Evolutionary conservation across 2,888 invertebrate species (phyloP), one percentile per base, ranked within the genome.

Genomic region (Cataglyphis cursor): DNA sequence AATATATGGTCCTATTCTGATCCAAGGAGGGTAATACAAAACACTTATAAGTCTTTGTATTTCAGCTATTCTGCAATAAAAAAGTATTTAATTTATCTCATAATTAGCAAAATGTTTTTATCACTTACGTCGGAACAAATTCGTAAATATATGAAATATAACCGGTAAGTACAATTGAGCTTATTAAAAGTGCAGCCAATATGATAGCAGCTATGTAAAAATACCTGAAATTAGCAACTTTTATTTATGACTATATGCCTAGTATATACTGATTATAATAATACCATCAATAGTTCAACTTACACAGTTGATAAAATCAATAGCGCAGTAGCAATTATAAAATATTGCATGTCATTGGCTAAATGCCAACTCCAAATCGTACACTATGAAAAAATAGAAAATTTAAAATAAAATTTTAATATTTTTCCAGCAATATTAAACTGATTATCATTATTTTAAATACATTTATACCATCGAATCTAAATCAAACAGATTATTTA

Each of bases 361-460:
- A 96, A 89, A 86, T 95, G 96, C 95, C 95, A 96, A 61, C 95
- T 95, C 96, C 96, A 96, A 38, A 95, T 94, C 86, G 96, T 88
- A 74, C 96, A 96, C 95, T 95, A 87, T 4, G 87, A 90, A 0
- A 28, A 31, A 83, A 38, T 12, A 28, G 15, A 15, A 31, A 4
- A 10, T 24, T 15, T 1, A 12, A 10, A 44, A 28, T 12, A 35
- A 44, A 6, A 66, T 65, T 21, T 38, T 6, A 18, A 18, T 48
- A 48, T 48, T 18, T 1, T 48, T 6, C 6, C 1, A 48, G 3
- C 6, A 48, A 12, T 41, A 41, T 41, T 41, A 3, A 41, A 41
- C 15, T 41, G 3, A 41, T 41, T 12, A 15, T 41, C 3, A 41
- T 15, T 48, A 48, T 48, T 41, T 41, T 41, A 41, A 41, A 48